phyloP scores from a whole-genome alignment of 2,113 vertebrate genomes.

The Cynocephalus volans region DNA sequence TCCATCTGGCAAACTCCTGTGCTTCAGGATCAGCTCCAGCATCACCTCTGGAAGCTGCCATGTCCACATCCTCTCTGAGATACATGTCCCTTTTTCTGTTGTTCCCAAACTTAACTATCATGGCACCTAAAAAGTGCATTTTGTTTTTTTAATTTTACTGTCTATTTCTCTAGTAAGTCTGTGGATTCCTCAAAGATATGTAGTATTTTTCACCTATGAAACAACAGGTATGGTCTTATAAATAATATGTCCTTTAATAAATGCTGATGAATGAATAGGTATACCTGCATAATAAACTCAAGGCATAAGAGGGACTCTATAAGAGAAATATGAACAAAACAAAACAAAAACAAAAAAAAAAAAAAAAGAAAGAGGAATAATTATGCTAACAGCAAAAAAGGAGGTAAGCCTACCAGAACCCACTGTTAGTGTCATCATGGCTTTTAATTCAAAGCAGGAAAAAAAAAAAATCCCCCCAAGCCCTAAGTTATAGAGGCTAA shows the following conservation, averaged over 20 bases:
- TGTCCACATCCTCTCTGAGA: background rate
- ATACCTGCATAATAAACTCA: background rate
- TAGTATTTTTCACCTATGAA: slow-evolving; percentile 29
- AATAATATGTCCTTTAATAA: slow-evolving; percentile 39
- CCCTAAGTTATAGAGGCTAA: slow-evolving; percentile 1
- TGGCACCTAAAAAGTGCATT: background rate
- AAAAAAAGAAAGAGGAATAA: slow-evolving; percentile 21
- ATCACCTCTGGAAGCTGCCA: background rate
- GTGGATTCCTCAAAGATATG: background rate
- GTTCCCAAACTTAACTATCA: background rate
- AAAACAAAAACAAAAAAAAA: slow-evolving; percentile 37
- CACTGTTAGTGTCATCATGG: background rate
- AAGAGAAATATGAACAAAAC: slow-evolving; percentile 39
- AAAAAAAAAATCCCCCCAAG: background rate
- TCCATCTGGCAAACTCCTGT: background rate
- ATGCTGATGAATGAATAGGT: background rate
- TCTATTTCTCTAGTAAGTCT: background rate
- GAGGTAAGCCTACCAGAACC: background rate
- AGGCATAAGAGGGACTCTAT: background rate
- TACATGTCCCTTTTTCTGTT: background rate
- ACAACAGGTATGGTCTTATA: slow-evolving; percentile 31
- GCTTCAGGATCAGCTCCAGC: background rate
- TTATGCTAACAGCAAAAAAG: background rate
- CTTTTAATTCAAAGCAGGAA: slow-evolving; percentile 64
- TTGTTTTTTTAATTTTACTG: background rate